phyloP scores from a whole-genome alignment of 2,113 vertebrate genomes.

The Acrocephalus arundinaceus region DNA sequence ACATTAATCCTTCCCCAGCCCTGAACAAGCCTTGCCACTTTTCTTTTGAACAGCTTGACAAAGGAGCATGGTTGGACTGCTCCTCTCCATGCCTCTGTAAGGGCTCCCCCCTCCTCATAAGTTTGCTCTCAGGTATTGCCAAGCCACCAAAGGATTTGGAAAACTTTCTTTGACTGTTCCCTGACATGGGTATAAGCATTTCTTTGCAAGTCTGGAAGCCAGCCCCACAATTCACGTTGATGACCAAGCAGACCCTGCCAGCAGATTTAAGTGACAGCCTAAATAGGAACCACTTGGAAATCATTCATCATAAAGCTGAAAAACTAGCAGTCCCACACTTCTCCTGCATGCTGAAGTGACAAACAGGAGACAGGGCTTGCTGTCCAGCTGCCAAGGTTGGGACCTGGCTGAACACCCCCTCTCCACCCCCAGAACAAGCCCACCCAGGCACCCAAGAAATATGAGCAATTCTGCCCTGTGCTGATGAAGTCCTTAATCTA shows the following conservation, averaged over 20 bases:
- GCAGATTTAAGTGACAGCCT: not conserved
- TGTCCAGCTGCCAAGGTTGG: not conserved
- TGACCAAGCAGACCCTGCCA: not conserved
- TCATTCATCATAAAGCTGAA: not conserved
- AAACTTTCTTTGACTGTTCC: not conserved
- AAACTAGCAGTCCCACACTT: not conserved
- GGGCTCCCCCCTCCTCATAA: rapidly evolving
- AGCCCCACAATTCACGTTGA: not conserved
- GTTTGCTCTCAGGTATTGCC: not conserved
- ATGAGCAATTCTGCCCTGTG: not conserved
- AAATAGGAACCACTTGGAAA: not conserved
- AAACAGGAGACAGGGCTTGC: not conserved
- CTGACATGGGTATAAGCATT: not conserved
- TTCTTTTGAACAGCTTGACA: not conserved
- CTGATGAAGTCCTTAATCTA: not conserved
- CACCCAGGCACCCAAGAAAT: not conserved
- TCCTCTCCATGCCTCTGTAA: not conserved
- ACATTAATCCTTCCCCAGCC: not conserved
- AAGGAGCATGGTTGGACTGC: not conserved
- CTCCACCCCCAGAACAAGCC: not conserved
- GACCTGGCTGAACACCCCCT: not conserved
- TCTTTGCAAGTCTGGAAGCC: not conserved
- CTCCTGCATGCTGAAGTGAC: not conserved
- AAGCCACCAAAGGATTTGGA: not conserved
- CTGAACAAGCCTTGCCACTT: not conserved